Base-by-base conservation (phyloP, 2,888 invertebrate species). In the Platycheirus rosarum region DNA sequence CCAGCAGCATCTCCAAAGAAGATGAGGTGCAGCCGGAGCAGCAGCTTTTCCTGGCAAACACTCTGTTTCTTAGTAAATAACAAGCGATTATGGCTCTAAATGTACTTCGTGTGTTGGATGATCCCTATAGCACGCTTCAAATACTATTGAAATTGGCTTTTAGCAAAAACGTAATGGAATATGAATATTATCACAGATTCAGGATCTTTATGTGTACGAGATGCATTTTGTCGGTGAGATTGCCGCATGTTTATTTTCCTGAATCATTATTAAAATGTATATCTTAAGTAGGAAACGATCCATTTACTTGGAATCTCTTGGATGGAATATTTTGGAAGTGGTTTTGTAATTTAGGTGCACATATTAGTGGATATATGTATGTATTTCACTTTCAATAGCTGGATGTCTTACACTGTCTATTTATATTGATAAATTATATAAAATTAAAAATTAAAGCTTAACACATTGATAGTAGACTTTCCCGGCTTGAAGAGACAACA, bases 11-110 rank as follows among this genome's bases (percentile, higher is more conserved):
- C 16, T 26, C 14, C 23, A 40, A 51, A 57, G 53, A 48, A 55
- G 68, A 63, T 55, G 66, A 44, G 65, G 70, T 76, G 75, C 75
- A 80, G 80, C 70, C 40, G 26, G 6, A 16, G 8, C 70, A 46
- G 26, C 9, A 16, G 8, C 8, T 8, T 37, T 26, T 53, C 7
- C 53, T 9, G 0, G 9, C 29, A 8, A 13, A 37, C 11, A 32
- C 37, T 55, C 57, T 40, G 32, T 53, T 65, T 20, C 68, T 51
- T 35, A 63, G 62, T 66, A 76, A 76, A 76, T 76, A 60, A 35
- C 44, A 23, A 55, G n/a, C 29, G 62, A 76, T 76, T 69, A 69
- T 32, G 40, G 46, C n/a, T n/a, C n/a, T n/a, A n/a, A n/a, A n/a
- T n/a, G n/a, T n/a, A n/a, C n/a, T 53, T 37, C 13, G 49, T 20